These are phyloP conservation scores for Pelochelys cantorii DNA, from an alignment of 2,797 vertebrate genomes.

Conservation along the genomic window DNA sequence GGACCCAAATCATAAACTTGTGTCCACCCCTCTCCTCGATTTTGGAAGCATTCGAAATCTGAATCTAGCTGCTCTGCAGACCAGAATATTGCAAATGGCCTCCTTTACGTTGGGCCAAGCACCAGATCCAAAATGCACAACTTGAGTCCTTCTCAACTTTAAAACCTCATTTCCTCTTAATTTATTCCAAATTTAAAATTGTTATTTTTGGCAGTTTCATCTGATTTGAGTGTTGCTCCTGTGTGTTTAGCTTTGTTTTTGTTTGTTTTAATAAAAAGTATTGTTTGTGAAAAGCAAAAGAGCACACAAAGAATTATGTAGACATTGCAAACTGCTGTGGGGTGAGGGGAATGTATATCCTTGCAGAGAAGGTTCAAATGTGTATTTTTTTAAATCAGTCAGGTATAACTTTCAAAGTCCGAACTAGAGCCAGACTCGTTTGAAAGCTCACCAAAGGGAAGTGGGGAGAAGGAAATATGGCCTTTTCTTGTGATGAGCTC, in stretches of 20 bases:
- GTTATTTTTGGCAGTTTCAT: neutral
- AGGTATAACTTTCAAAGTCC: neutral
- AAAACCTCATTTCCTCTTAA: neutral
- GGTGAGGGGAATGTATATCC: neutral
- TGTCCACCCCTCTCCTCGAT: neutral
- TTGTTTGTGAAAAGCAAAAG: slow-evolving; percentile 19
- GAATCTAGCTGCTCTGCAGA: slow-evolving; percentile 18
- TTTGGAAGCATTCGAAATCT: slow-evolving; percentile 51
- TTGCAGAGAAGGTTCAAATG: neutral
- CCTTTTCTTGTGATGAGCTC: neutral
- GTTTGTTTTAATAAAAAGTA: neutral
- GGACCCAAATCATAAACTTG: slow-evolving; percentile 26
- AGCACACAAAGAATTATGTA: neutral
- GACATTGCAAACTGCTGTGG: neutral
- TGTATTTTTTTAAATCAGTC: neutral
- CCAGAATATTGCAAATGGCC: neutral
- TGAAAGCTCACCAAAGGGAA: neutral
- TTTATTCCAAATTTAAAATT: neutral
- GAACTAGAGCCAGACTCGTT: neutral
- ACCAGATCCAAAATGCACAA: slow-evolving; percentile 6
- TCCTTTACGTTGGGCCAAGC: neutral
- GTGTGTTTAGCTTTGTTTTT: neutral
- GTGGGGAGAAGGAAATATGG: neutral
- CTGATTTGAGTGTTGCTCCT: neutral
- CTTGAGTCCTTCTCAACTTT: neutral